Conservation (phyloP, 1,140 invertebrate species). For the Trichoplusia ni region DNA sequence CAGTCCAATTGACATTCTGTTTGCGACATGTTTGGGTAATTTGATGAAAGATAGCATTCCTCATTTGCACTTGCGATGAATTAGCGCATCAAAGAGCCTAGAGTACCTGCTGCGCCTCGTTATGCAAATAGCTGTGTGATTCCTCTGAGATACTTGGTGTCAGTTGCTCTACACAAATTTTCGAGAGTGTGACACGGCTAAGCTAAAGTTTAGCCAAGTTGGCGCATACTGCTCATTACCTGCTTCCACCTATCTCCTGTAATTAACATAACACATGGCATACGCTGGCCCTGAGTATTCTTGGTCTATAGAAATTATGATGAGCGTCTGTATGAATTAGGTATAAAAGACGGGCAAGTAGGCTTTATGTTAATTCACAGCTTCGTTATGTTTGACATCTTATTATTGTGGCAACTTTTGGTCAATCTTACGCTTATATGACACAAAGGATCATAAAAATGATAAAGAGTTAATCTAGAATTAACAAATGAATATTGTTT, state of each 20-base stretch:
- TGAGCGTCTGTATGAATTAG: too few relatives aligned
- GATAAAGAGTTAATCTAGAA: too few relatives aligned
- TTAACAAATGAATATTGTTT: too few relatives aligned
- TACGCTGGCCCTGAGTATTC: not conserved
- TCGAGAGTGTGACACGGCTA: constrained; percentile 13
- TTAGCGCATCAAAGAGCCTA: constrained; percentile 25
- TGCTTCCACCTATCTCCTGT: not conserved
- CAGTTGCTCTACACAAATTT: constrained; percentile 29
- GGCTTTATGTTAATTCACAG: too few relatives aligned
- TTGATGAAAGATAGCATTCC: constrained; percentile 32
- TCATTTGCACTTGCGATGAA: constrained; percentile 35
- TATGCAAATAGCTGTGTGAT: constrained; percentile 45
- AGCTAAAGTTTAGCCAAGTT: constrained; percentile 1
- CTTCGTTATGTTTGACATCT: too few relatives aligned
- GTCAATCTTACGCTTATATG: too few relatives aligned
- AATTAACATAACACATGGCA: not conserved
- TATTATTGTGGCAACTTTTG: too few relatives aligned
- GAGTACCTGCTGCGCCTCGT: constrained; percentile 33
- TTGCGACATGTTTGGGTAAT: constrained; percentile 9
- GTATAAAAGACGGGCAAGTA: too few relatives aligned
- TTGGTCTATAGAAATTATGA: too few relatives aligned
- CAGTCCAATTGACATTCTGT: not conserved
- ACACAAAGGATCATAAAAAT: too few relatives aligned
- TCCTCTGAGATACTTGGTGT: constrained; percentile 34
- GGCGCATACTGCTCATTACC: constrained; percentile 1